Evolutionary conservation across 1,140 invertebrate genomes (phyloP).

Genomic region (Helicoverpa zea): DNA sequence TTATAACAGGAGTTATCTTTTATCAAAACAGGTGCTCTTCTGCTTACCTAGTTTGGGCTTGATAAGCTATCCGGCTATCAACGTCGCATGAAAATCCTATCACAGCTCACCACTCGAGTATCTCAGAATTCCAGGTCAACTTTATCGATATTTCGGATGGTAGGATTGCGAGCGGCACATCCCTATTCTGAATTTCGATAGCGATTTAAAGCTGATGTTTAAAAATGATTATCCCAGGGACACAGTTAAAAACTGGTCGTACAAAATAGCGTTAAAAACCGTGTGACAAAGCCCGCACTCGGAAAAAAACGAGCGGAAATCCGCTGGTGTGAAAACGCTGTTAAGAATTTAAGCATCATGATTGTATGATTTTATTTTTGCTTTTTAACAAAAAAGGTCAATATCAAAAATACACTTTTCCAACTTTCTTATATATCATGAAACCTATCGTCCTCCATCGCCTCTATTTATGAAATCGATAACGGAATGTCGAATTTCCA

Average conservation of each 20-base stretch:
- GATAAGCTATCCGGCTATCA: slow-evolving; percentile 51
- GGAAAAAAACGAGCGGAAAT: too few relatives aligned
- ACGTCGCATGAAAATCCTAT: slow-evolving; percentile 45
- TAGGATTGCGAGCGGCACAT: slow-evolving; percentile 37
- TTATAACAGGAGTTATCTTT: background rate
- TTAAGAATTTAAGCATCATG: too few relatives aligned
- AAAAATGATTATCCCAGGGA: too few relatives aligned
- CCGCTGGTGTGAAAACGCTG: too few relatives aligned
- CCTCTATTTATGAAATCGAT: background rate
- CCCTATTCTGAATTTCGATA: background rate
- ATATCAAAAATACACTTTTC: too few relatives aligned
- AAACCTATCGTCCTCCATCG: too few relatives aligned
- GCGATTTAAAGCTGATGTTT: too few relatives aligned
- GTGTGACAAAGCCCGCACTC: too few relatives aligned
- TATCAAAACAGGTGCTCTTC: background rate
- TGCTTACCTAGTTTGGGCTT: background rate
- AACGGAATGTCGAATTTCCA: background rate
- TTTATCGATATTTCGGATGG: slow-evolving; percentile 46
- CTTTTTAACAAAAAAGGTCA: too few relatives aligned
- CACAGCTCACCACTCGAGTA: slow-evolving; percentile 31
- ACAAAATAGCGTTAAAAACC: too few relatives aligned
- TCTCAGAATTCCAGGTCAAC: slow-evolving; percentile 46
- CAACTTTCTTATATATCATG: background rate
- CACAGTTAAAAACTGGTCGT: too few relatives aligned
- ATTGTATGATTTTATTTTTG: too few relatives aligned